A percentile compares a stretch with the other conserved stretches of the same genome.
Conservation (phyloP, 2,113 vertebrate species). For the Bubalus kerabau region DNA sequence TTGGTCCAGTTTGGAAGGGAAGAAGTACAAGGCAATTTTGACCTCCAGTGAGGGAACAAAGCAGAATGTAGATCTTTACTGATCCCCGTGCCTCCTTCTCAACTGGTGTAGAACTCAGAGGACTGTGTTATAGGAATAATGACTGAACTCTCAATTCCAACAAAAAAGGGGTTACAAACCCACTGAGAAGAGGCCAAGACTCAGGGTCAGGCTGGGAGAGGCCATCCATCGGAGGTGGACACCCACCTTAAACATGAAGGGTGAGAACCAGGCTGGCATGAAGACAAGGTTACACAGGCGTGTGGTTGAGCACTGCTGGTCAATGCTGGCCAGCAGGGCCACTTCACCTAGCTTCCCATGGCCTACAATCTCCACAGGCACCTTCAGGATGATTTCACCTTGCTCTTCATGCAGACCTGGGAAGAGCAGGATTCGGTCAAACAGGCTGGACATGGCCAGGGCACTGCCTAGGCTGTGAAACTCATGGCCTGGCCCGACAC, state of each 20-base stretch:
- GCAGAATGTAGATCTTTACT: not conserved
- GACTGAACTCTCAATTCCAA: not conserved
- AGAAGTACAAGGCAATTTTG: not conserved
- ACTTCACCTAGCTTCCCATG: constrained; percentile 86
- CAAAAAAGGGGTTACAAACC: not conserved
- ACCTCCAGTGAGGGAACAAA: not conserved
- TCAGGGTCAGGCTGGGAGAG: not conserved
- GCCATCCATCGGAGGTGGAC: fast-evolving
- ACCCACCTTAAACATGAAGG: constrained; percentile 90
- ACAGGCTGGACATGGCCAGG: constrained; percentile 82
- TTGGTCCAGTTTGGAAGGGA: not conserved
- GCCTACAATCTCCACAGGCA: constrained; percentile 88
- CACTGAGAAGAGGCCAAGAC: not conserved
- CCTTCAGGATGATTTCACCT: constrained; percentile 85
- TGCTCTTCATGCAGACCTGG: constrained; percentile 89
- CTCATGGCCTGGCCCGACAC: constrained; percentile 80
- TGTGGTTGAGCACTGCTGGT: constrained; percentile 90
- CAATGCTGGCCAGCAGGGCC: constrained; percentile 85
- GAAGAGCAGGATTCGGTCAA: constrained; percentile 85
- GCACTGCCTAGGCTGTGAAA: constrained; percentile 86
- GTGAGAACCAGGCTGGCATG: constrained; percentile 90
- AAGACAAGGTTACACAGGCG: constrained; percentile 88
- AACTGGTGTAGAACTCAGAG: not conserved
- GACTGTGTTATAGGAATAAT: not conserved
- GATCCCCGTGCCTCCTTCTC: not conserved